These are phyloP conservation scores for Platynereis dumerilii DNA, from an alignment of 2,888 invertebrate species.

Conservation along the genomic window DNA sequence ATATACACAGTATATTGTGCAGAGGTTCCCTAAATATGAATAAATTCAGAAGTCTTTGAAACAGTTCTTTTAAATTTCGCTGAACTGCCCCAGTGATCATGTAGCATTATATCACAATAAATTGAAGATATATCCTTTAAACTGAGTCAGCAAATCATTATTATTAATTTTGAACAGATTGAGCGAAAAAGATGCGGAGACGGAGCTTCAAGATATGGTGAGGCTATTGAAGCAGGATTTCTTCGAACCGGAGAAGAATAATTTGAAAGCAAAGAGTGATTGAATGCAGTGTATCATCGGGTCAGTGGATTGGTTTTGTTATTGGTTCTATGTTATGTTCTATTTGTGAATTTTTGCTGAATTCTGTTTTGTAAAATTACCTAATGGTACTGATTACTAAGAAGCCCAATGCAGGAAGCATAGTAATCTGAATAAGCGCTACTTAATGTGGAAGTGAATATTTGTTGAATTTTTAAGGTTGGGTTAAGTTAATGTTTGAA, in stretches of 20 bases:
- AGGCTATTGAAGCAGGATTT: conserved; percentile 79
- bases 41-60: no score
- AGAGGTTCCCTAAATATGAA: no score
- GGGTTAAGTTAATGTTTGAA: no score
- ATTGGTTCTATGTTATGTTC: background rate
- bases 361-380: no score
- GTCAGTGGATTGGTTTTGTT: background rate
- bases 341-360: background rate
- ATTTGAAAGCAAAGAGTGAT: conserved; percentile 61
- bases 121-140: no score
- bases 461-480: no score
- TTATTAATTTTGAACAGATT: conserved; percentile 68
- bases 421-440: no score
- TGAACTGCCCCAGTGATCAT: background rate
- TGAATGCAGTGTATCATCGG: conserved; percentile 4
- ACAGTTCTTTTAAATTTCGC: background rate
- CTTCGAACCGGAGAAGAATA: conserved; percentile 78
- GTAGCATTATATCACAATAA: background rate
- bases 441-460: no score
- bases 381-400: no score
- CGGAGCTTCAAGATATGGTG: conserved; percentile 77
- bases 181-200: conserved; percentile 71
- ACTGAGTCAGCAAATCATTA: no score
- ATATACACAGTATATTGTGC: no score
- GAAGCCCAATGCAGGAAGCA: no score